These are phyloP conservation scores for Pseudocheirus occidentalis DNA, from an alignment of 2,797 vertebrate genomes.

Conservation along the genomic window DNA sequence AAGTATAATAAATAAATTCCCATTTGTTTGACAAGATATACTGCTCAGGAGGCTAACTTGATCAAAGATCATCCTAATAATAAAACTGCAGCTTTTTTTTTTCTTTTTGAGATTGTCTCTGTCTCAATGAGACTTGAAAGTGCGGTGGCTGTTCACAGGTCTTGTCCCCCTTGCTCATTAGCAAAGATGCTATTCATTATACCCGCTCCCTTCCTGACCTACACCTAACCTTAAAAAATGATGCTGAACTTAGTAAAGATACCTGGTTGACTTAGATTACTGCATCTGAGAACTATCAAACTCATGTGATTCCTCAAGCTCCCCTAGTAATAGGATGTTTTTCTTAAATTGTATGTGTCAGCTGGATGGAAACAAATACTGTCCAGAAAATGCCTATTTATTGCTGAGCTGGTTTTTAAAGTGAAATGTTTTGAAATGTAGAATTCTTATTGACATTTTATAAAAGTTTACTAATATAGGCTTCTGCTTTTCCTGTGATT, in stretches of 20 bases:
- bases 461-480: neutral
- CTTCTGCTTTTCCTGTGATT: neutral
- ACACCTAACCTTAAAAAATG: neutral
- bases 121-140: neutral
- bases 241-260: neutral
- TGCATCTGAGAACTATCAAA: neutral
- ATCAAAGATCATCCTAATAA: neutral
- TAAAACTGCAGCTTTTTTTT: neutral
- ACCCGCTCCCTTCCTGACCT: neutral
- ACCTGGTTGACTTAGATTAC: neutral
- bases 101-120: neutral
- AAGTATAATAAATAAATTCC: neutral
- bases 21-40: neutral
- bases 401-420: neutral
- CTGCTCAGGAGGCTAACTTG: neutral
- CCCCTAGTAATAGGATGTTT: neutral
- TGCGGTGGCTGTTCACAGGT: neutral
- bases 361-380: neutral
- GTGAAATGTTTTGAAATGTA: conserved; percentile 9
- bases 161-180: neutral
- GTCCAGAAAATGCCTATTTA: neutral
- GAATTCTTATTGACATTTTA: neutral
- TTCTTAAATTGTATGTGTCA: neutral
- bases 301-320: neutral
- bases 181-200: neutral